Base-by-base conservation (phyloP, 1,140 invertebrate species). In the Drosophila nigromelanica region DNA sequence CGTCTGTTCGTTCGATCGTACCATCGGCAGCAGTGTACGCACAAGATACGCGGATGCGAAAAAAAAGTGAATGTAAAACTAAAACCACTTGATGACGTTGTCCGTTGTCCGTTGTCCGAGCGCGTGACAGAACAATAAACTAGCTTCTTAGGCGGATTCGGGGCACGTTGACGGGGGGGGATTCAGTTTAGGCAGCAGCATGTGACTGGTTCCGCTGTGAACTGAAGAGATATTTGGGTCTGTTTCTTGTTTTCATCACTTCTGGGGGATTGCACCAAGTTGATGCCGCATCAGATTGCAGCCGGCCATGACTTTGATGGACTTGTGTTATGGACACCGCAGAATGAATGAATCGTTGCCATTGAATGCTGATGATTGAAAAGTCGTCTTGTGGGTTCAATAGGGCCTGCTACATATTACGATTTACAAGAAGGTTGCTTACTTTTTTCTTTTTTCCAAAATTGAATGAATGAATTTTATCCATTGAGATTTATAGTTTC, bases 61-160 rank as follows among this genome's bases (percentile, higher is more conserved):
- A 81, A 72, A 76, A 82, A 85, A 87, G 82, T 86, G 81, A 86
- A 86, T 86, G 81, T 86, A 82, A 82, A 73, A 60, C 62, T 64
- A 68, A 67, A 64, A 75, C 77, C 62, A 86, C 81, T 87, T 60
- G 78, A 87, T 87, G 81, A 86, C 82, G 82, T 76, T 86, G 81
- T 62, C 73, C 74, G 60, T 35, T 42, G 61, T 45, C 52, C 55
- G 40, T 33, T 39, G 67, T 54, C 66, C 68, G 45, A 66, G 75
- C 80, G 68, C 81, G 81, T 87, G 81, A 81, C 81, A 86, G 81
- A 86, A 86, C 82, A 80, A 87, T 87, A 82, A 86, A 82, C 60
- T 43, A 54, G 66, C 66, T 50, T 47, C 12, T 50, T 21, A 40
- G 4, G 2, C 1, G 12, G 24, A 3, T 4, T 14, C 30, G 47